phyloP scores from a whole-genome alignment of 2,113 vertebrate species.

The Amphiprion ocellaris region DNA sequence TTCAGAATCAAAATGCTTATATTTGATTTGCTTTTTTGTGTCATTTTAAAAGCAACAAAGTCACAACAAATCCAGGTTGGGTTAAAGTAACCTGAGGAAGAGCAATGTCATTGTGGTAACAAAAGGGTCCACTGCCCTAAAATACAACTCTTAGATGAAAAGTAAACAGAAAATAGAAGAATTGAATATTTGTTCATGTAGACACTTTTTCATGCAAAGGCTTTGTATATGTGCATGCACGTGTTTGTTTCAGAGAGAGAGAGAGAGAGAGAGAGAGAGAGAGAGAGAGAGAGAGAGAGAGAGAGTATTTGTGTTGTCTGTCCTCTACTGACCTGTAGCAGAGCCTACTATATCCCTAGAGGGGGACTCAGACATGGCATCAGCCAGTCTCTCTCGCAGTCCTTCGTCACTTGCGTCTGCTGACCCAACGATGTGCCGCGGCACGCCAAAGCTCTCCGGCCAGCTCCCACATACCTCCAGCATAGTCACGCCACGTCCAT shows the following conservation, averaged over 20 bases:
- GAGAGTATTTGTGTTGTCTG: neutral
- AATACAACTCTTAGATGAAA: no score
- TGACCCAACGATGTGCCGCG: constrained; percentile 91
- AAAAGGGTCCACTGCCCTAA: no score
- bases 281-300: neutral
- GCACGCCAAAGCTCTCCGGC: constrained; percentile 95
- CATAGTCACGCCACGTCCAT: constrained; percentile 93
- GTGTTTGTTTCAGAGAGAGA: neutral
- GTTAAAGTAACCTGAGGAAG: no score
- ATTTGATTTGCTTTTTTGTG: no score
- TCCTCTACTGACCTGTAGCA: constrained; percentile 91
- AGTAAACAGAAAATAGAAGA: no score
- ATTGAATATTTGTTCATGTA: neutral
- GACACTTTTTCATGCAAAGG: neutral
- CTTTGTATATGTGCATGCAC: neutral
- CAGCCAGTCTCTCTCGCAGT: constrained; percentile 94
- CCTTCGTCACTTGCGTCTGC: constrained; percentile 93
- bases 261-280: no score
- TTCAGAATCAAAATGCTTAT: no score
- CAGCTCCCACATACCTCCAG: constrained; percentile 98
- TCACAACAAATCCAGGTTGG: no score
- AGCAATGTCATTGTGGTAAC: no score
- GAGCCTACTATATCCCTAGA: constrained; percentile 93
- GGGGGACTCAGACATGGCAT: constrained; percentile 97
- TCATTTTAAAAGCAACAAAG: no score